Base-by-base conservation (phyloP, 2,113 vertebrate species). In the Synchiropus splendidus region DNA sequence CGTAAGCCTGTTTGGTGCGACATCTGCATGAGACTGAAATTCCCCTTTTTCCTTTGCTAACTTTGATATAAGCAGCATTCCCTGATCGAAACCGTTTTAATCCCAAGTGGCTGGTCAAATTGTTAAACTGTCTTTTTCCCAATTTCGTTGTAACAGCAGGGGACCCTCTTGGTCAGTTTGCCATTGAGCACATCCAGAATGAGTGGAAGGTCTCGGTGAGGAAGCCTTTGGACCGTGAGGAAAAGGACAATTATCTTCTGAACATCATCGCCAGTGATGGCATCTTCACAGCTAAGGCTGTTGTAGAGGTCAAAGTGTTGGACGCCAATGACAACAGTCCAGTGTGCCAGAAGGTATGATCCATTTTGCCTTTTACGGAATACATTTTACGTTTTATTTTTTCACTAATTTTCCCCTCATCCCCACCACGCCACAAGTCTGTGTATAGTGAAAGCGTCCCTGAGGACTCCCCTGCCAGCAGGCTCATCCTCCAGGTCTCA, bases 281-380 rank as follows among this genome's bases (percentile, higher is more conserved):
- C 12, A 89, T 89, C 39, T 99, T 95, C 72, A 85, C 89, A 9
- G 84, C 90, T 27, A 93, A 87, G 79, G 92, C 95, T 9, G 63
- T 89, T 9, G 93, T 98, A 31, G 95, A 99, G 61, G 94, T 99
- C 66, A 98, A 98, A 74, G 93, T 99, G 46, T 85, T 99, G 48
- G 95, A 99, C 53, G 94, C 92, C 61, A 99, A 98, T 37, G 95
- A 99, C 83, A 99, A 99, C 58, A 91, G 80, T 50, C 95, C 95
- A 11, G 76, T 91, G 6, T 99, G 95, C 16, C 89, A 95, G 70
- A 92, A 94, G 94, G 95, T 97, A 83, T 58, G 31, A 1, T 12
- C 15, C 2, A 6, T 51, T 44, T 14, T 9, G 13, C 13, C n/a
- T n/a, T n/a, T n/a, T n/a, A n/a, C n/a, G n/a, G n/a, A 10, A 1